Percentiles rank a stretch among this genome's conserved stretches.
phyloP scores from a whole-genome alignment of 2,888 invertebrate genomes.

The Lumbricus terrestris region DNA sequence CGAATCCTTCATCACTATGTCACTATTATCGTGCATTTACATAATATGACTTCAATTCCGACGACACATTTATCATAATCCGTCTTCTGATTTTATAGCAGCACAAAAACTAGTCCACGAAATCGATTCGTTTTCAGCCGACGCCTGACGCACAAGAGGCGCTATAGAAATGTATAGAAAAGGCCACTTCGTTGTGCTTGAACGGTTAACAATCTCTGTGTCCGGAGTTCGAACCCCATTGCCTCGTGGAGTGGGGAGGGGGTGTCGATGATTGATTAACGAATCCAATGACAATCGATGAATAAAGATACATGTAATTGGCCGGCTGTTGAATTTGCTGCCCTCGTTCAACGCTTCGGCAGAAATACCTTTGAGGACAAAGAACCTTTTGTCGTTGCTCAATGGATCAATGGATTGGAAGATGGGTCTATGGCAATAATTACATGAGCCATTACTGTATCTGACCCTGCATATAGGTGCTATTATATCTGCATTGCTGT shows the following conservation, averaged over 20 bases:
- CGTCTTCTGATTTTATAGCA: not conserved
- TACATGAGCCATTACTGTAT: too few relatives aligned
- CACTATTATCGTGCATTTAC: not conserved
- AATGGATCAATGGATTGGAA: too few relatives aligned
- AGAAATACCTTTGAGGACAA: too few relatives aligned
- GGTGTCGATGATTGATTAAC: not conserved
- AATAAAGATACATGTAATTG: too few relatives aligned
- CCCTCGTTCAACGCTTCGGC: too few relatives aligned
- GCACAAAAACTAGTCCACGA: not conserved
- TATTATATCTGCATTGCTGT: too few relatives aligned
- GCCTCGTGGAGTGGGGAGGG: not conserved
- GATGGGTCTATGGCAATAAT: too few relatives aligned
- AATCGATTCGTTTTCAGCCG: not conserved
- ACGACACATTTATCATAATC: not conserved
- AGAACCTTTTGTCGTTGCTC: too few relatives aligned
- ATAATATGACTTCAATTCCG: not conserved
- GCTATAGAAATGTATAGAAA: not conserved
- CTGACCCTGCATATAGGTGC: too few relatives aligned
- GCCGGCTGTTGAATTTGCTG: too few relatives aligned
- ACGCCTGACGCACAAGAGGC: not conserved
- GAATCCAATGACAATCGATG: not conserved
- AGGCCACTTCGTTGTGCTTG: not conserved
- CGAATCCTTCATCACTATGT: not conserved
- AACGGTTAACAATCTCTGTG: too few relatives aligned
- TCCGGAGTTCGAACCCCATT: too few relatives aligned